phyloP scores from a whole-genome alignment of 2,797 vertebrate genomes.

The Rhodeus uyekii region DNA sequence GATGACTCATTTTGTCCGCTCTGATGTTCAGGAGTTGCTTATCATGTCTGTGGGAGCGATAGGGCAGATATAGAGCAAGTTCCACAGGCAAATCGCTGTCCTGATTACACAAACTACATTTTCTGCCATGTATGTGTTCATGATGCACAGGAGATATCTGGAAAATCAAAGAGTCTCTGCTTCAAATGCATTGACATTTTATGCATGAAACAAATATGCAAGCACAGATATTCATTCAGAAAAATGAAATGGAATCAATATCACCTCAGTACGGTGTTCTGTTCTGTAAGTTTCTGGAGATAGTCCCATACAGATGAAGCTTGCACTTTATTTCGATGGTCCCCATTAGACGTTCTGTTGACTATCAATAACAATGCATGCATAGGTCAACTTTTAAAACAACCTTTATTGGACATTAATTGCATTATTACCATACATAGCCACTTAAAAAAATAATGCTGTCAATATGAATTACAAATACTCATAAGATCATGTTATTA shows the following conservation, averaged over 20 bases:
- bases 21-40: constrained; percentile 65
- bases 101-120: constrained; percentile 72
- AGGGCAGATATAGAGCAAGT: constrained; percentile 70
- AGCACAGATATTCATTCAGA: constrained; percentile 52
- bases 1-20: constrained; percentile 18
- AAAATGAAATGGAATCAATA: constrained; percentile 39
- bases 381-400: too few species aligned
- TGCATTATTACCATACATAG: too few species aligned
- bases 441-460: too few species aligned
- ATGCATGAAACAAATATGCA: constrained; percentile 46
- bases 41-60: constrained; percentile 71
- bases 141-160: constrained; percentile 73
- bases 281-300: too few species aligned
- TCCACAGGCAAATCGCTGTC: constrained; percentile 73
- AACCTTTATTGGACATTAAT: too few species aligned
- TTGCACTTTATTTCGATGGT: neutral
- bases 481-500: too few species aligned
- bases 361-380: neutral
- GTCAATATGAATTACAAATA: too few species aligned
- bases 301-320: neutral
- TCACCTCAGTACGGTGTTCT: neutral
- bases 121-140: constrained; percentile 70
- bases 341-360: neutral
- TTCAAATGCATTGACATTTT: constrained; percentile 63
- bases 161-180: constrained; percentile 70